Base-by-base conservation (phyloP, 1,140 invertebrate species). In the Lysiphlebus fabarum region DNA sequence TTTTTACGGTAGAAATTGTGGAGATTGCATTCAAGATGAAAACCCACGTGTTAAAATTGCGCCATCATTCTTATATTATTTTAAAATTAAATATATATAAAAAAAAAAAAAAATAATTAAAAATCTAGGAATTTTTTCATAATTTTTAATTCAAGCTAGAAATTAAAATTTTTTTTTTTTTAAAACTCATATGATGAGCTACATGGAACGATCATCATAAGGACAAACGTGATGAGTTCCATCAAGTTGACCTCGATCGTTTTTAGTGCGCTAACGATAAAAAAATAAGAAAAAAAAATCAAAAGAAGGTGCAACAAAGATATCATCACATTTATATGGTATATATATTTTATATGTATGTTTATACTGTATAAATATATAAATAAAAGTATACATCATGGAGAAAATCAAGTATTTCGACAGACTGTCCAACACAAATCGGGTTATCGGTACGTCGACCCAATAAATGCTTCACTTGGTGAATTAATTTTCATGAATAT, bases 181-280 rank as follows among this genome's bases (percentile, higher is more conserved):
- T 44, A 14, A n/a, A 5, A 10, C n/a, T 14, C 17, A 47, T 66
- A 56, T 62, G 62, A 61, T 68, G 69, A 70, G 65, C 67, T 57
- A 62, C 63, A 56, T 49, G 54, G 58, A 48, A 10, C 34, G 47
- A 33, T 37, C 53, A 10, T 12, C 41, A 40, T 44, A 26, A 50
- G 50, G 43, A 58, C 36, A 56, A 38, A 57, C 43, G 41, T 14
- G 44, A 62, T 58, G 53, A 63, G 37, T 59, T 58, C 59, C 36
- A 59, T 61, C 61, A 56, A 54, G 40, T 61, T 67, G 74, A 72
- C 73, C 74, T 73, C 71, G 65, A 74, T 76, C 65, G 68, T 74
- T 75, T 76, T 70, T 73, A 71, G 66, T 67, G 65, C 68, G 11
- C 47, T 33, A 49, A 49, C 26, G 47, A 33, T 49, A 49, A 33